Evolutionary conservation across 2,797 vertebrate species (phyloP).

Genomic region (Hyperoplus lanceolatus): DNA sequence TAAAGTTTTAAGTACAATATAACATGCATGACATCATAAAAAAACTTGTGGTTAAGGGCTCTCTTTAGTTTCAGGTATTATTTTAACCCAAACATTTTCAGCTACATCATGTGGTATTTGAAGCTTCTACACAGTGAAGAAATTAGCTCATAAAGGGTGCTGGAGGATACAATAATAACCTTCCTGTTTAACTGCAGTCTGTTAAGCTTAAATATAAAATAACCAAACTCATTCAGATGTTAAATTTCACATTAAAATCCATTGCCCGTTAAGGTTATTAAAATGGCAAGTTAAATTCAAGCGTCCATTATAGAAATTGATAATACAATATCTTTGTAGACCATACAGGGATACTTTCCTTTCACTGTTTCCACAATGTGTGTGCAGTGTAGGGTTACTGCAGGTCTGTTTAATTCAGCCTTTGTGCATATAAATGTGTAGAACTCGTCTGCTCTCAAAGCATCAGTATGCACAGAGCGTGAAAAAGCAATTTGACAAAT

Average conservation of each 20-base stretch:
- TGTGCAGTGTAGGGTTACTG: constrained; percentile 3
- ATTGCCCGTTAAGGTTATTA: constrained; percentile 14
- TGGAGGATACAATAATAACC: constrained; percentile 15
- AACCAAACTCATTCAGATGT: constrained; percentile 53
- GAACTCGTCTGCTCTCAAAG: constrained; percentile 22
- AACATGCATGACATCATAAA: constrained; percentile 28
- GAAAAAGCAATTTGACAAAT: constrained; percentile 47
- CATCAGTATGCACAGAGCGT: constrained; percentile 39
- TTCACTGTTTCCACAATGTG: constrained; percentile 10
- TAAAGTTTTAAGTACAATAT: no score
- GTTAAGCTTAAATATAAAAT: constrained; percentile 43
- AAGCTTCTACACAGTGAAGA: constrained; percentile 15
- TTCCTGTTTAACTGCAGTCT: constrained; percentile 43
- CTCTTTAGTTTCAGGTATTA: constrained; percentile 7
- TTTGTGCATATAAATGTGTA: constrained; percentile 39
- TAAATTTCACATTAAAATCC: constrained; percentile 55
- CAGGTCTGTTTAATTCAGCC: constrained; percentile 20
- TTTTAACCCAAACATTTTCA: constrained; percentile 6
- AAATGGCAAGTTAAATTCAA: constrained; percentile 37
- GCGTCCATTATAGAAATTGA: neutral
- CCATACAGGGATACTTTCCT: neutral
- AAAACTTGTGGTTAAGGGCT: neutral
- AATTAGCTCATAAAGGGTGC: constrained; percentile 25
- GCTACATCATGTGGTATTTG: neutral
- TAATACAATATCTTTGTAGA: constrained; percentile 19